Evolutionary conservation across 2,113 vertebrate species (phyloP), one percentile per base, ranked within the genome.

Genomic region (Archocentrus centrarchus): DNA sequence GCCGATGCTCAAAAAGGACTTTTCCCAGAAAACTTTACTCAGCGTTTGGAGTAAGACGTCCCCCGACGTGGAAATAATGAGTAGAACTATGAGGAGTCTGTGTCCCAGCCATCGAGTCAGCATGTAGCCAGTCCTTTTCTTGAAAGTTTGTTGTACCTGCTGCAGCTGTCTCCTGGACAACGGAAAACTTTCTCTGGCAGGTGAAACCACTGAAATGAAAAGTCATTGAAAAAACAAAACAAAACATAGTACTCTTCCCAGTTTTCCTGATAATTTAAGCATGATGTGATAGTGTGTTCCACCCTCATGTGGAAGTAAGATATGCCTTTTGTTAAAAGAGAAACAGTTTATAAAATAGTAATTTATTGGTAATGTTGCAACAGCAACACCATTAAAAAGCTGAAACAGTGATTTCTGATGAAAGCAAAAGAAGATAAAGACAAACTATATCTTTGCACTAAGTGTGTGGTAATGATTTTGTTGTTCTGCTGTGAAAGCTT

Each of bases 11-110:
- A 96, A 7, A 97, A 96, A 95, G 98, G 98, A 96, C 97, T 99
- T 80, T 99, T 99, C 91, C 98, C 98, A 80, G 97, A 99, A 88
- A 99, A 99, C 93, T 99, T 99, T 80, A 98, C 95, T 3, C 95
- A 95, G 59, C 96, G 77, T 79, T 83, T 98, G 93, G 96, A 97
- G 41, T 99, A 96, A 95, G 47, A 79, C 32, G 41, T 35, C 1
- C 58, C 11, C 50, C 85, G 73, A 64, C 22, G 11, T 35, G 30
- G 17, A 66, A 18, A 15, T 60, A 39, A 64, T 14, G 1, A 59
- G 9, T 2, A 3, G 57, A 35, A 5, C 41, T 58, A 27, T 30
- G 55, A 93, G 89, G 85, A 84, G 90, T 78, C 41, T 88, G 75
- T 32, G 87, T 90, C 90, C 75, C 91, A 95, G 82, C 90, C 87